These are phyloP conservation scores for Nematostella vectensis DNA, from an alignment of 92 coral and sea anemone genomes.

Conservation along the genomic window DNA sequence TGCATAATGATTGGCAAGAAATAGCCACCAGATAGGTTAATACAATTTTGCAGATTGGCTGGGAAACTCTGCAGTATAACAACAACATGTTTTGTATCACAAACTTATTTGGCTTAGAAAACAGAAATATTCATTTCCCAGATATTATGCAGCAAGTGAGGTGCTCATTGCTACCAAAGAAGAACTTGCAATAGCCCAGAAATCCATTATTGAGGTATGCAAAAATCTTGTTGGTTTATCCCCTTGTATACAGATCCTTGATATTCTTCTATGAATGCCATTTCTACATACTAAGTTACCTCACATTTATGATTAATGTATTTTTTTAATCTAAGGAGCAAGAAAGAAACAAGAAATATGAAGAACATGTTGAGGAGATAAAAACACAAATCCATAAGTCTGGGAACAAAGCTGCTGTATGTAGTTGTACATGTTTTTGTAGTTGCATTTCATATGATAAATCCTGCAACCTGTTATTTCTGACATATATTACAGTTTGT, in stretches of 20 bases:
- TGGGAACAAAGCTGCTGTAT: constrained; percentile 85
- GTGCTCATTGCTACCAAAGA: constrained; percentile 82
- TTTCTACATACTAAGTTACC: no score
- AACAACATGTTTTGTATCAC: no score
- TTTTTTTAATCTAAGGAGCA: constrained; percentile 19
- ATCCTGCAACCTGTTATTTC: no score
- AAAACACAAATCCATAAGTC: constrained; percentile 75
- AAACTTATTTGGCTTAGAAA: no score
- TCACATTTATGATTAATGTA: background rate
- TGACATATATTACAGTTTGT: no score
- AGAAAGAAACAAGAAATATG: constrained; percentile 58
- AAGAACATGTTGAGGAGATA: constrained; percentile 71
- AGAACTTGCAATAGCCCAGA: constrained; percentile 74
- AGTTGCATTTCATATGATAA: background rate
- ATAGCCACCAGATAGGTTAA: no score
- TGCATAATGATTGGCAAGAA: no score
- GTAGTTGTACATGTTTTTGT: no score
- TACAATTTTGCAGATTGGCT: no score
- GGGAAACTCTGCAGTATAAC: no score
- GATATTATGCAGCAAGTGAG: constrained; percentile 95
- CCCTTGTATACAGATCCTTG: background rate
- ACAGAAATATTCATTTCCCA: no score
- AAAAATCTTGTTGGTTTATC: background rate
- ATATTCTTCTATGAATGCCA: no score
- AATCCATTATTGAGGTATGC: constrained; percentile 71